phyloP scores from a whole-genome alignment of 2,888 invertebrate species.

The Elysia crispata region DNA sequence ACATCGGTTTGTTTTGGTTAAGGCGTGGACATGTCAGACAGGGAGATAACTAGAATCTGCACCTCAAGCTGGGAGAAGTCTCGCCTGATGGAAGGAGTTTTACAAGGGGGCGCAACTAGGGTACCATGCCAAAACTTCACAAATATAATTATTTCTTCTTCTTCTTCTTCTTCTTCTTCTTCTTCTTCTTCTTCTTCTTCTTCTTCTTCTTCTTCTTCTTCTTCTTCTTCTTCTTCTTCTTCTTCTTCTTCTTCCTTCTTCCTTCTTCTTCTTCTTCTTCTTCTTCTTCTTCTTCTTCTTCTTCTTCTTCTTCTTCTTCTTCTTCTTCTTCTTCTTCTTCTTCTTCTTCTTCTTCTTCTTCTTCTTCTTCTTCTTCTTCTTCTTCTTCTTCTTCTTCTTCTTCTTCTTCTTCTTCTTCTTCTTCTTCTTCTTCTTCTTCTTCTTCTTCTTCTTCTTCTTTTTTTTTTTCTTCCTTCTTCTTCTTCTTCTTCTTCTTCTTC shows the following conservation, averaged over 20 bases:
- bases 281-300: conserved; percentile 24
- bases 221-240: conserved; percentile 3
- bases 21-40: too few species aligned
- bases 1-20: too few species aligned
- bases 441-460: not conserved
- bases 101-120: too few species aligned
- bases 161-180: not conserved
- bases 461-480: not conserved
- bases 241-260: not conserved
- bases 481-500: too few species aligned
- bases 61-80: too few species aligned
- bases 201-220: conserved; percentile 31
- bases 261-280: conserved; percentile 10
- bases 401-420: not conserved
- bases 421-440: not conserved
- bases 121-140: too few species aligned
- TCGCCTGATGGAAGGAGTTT: too few species aligned
- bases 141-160: not conserved
- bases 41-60: too few species aligned
- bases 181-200: conserved; percentile 29
- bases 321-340: conserved; percentile 4
- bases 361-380: not conserved
- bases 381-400: not conserved
- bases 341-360: not conserved
- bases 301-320: conserved; percentile 5